Percentiles rank a stretch among this genome's conserved stretches.
These are phyloP conservation scores for Halocynthia roretzi DNA, from an alignment of 23 tunicate species.

Conservation along the genomic window DNA sequence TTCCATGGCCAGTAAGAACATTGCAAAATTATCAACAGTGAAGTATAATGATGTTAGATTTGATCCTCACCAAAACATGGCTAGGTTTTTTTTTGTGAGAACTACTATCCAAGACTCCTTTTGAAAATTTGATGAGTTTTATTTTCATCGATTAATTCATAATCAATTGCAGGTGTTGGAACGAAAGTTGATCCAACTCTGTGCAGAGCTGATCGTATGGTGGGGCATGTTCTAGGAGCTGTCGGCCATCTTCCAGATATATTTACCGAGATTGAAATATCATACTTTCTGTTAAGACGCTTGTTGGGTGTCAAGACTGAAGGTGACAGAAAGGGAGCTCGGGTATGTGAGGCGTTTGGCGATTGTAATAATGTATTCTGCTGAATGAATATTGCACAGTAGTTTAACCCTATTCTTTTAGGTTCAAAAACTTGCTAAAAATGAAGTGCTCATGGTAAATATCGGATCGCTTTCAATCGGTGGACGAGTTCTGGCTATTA, in stretches of 20 bases:
- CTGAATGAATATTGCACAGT: no score
- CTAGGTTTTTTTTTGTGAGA: no score
- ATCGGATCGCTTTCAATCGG: conserved; percentile 96
- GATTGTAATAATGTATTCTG: not conserved
- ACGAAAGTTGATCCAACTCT: conserved; percentile 93
- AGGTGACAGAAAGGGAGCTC: conserved; percentile 95
- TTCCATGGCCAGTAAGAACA: no score
- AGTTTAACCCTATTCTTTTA: not conserved
- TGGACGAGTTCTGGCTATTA: conserved; percentile 85
- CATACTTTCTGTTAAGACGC: conserved; percentile 76
- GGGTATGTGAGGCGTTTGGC: conserved; percentile 13
- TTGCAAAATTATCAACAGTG: not conserved
- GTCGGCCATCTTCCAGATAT: conserved; percentile 89
- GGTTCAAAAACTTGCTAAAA: conserved; percentile 89
- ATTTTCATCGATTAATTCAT: no score
- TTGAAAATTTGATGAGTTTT: no score
- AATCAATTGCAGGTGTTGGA: conserved; percentile 62
- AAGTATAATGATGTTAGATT: no score
- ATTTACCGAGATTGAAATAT: conserved; percentile 94
- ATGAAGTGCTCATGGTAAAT: conserved; percentile 94
- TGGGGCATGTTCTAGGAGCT: conserved; percentile 94
- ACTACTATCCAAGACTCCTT: no score
- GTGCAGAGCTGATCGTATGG: conserved; percentile 95
- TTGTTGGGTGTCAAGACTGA: conserved; percentile 92
- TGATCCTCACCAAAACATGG: no score